A percentile compares a stretch with the other conserved stretches of the same genome.
Evolutionary conservation across 92 coral and sea anemone species (phyloP).

Genomic region (Chrysogorgia sp.): DNA sequence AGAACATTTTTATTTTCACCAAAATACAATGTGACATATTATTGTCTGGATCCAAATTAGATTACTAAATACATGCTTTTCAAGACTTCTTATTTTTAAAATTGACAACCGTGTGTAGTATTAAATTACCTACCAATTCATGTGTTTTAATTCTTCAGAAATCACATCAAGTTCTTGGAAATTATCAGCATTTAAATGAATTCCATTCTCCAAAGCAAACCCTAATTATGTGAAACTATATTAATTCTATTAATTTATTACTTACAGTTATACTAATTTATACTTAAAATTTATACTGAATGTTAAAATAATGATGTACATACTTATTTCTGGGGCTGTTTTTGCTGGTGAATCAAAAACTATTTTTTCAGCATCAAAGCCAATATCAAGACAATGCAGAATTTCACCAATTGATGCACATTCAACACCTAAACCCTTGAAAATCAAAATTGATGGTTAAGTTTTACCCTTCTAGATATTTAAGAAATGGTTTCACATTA

Average conservation of each 20-base stretch:
- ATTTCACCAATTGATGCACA: conserved; percentile 96
- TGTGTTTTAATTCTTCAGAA: conserved; percentile 61
- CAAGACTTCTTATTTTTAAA: background rate
- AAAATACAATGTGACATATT: background rate
- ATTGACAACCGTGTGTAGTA: background rate
- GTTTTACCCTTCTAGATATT: no score
- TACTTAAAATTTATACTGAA: no score
- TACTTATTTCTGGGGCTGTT: conserved; percentile 77
- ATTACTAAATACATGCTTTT: background rate
- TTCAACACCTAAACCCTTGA: conserved; percentile 79
- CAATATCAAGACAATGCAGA: conserved; percentile 71
- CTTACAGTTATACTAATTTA: no score
- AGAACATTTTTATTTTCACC: background rate
- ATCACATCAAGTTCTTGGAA: conserved; percentile 77
- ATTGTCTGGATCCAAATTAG: background rate
- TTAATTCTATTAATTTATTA: no score
- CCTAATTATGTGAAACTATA: no score
- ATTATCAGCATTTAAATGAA: conserved; percentile 82
- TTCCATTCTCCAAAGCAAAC: conserved; percentile 76
- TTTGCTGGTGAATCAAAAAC: conserved; percentile 88
- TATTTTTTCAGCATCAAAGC: conserved; percentile 78
- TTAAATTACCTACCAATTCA: conserved; percentile 35
- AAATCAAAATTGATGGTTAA: background rate
- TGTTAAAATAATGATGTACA: conserved; percentile 9
- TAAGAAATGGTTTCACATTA: background rate